Evolutionary conservation across 1,140 invertebrate species (phyloP), one percentile per base, ranked within the genome.

Genomic region (Lamellibrachia luymesi): DNA sequence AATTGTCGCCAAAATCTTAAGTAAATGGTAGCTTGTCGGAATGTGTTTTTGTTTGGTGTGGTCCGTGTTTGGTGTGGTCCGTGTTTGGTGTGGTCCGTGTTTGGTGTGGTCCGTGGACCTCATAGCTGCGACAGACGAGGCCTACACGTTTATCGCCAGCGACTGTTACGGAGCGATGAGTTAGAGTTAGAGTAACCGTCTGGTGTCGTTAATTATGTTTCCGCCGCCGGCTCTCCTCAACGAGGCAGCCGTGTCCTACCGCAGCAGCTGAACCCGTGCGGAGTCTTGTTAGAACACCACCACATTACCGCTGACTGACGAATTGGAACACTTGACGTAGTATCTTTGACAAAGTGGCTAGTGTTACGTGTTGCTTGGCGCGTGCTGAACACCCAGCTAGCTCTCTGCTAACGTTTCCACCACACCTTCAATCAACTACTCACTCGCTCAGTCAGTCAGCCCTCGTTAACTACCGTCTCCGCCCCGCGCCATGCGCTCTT

Each of bases 291-390:
- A 80, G 64, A 22, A 22, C 64, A 80, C 64, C 64, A 22, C 13
- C 64, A 80, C 64, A 80, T 80, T 80, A 80, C 13, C 64, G 13
- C 64, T 80, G 64, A 80, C 64, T 80, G 64, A 80, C 64, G 64
- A 80, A 80, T 80, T 80, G 64, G 64, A 80, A 80, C 64, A 80
- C 64, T 80, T 80, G 64, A 80, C 64, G 64, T 80, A 80, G 64
- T 80, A 80, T 80, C 64, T 80, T 80, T 80, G 64, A 80, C 64
- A 80, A 80, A 80, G 64, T 80, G 64, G 64, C 64, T 80, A 80
- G 64, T 80, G 64, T 80, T 80, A 80, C 64, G 64, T 80, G 64
- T 80, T 80, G 64, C 64, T 10, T 80, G 64, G 64, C 64, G 64
- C 64, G 64, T 80, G 64, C 25, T 80, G 64, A 80, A 22, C 64